A percentile compares a stretch with the other conserved stretches of the same genome.
Conservation (phyloP, 2,888 invertebrate species). For the Nematopogon swammerdamellus region DNA sequence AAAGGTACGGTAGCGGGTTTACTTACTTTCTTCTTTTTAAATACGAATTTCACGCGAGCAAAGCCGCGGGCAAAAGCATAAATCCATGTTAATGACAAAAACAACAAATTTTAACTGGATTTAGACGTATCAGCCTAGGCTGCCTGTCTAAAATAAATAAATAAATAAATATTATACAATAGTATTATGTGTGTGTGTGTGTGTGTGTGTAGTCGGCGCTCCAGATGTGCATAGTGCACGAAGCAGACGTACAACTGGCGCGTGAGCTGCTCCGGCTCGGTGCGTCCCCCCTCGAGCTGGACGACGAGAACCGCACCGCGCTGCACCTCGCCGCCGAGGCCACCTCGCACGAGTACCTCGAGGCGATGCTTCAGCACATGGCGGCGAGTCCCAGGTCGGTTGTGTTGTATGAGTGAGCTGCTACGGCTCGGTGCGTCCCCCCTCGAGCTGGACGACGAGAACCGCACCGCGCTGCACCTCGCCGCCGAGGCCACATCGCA, state of each 20-base stretch:
- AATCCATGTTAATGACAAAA: too few species aligned
- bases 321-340: slow-evolving; percentile 41
- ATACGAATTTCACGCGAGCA: too few species aligned
- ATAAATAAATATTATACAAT: background rate
- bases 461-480: slow-evolving; percentile 35
- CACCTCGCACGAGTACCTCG: slow-evolving; percentile 16
- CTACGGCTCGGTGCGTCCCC: slow-evolving; percentile 35
- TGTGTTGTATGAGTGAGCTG: too few species aligned
- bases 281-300: slow-evolving; percentile 28
- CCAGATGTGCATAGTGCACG: slow-evolving; percentile 32
- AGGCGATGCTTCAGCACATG: slow-evolving; percentile 19
- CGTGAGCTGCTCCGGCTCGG: slow-evolving; percentile 27
- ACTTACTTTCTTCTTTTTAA: too few species aligned
- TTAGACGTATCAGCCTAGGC: background rate
- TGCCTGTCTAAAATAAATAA: background rate
- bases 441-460: slow-evolving; percentile 26
- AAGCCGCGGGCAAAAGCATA: too few species aligned
- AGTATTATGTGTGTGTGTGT: background rate
- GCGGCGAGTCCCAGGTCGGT: slow-evolving; percentile 24
- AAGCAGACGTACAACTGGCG: slow-evolving; percentile 20
- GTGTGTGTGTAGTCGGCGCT: slow-evolving; percentile 34
- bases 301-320: slow-evolving; percentile 31
- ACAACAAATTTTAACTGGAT: too few species aligned
- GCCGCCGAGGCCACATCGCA: slow-evolving; percentile 27
- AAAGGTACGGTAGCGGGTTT: too few species aligned